Conservation (phyloP, 2,113 vertebrate genomes). For the Desmodus rotundus region DNA sequence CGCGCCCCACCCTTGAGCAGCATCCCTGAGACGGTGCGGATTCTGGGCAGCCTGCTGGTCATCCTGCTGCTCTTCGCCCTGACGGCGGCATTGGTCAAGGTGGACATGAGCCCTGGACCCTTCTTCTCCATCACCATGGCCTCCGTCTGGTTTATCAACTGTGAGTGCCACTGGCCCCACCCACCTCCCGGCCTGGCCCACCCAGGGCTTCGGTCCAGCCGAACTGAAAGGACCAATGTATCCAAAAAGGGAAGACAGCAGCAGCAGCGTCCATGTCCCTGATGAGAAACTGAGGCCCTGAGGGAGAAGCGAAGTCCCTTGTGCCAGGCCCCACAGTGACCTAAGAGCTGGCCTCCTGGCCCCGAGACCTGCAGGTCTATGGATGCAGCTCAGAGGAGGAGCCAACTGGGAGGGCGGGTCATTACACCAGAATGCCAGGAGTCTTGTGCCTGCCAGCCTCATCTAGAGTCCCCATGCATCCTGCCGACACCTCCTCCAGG, state of each 20-base stretch:
- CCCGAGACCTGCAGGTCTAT: not conserved
- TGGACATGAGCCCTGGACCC: slow-evolving; percentile 78
- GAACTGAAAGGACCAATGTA: not conserved
- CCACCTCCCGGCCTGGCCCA: not conserved
- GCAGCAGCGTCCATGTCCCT: not conserved
- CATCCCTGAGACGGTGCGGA: slow-evolving; percentile 83
- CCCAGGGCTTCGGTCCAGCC: not conserved
- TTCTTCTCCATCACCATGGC: slow-evolving; percentile 92
- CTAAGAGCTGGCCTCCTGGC: not conserved
- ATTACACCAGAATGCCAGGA: not conserved
- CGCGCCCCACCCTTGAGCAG: slow-evolving; percentile 65
- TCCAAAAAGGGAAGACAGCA: not conserved
- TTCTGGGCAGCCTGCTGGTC: slow-evolving; percentile 85
- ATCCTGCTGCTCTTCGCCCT: slow-evolving; percentile 87
- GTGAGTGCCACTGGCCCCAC: slow-evolving; percentile 75
- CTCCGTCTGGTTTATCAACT: slow-evolving; percentile 93
- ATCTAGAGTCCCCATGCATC: not conserved
- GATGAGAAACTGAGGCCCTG: not conserved
- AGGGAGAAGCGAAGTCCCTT: not conserved
- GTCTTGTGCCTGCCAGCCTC: not conserved
- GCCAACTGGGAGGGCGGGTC: not conserved
- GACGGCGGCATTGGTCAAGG: slow-evolving; percentile 86
- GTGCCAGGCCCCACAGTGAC: not conserved
- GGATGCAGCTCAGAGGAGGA: not conserved
- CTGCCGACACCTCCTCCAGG: not conserved